Conservation (phyloP, 2,888 invertebrate species). For the Arrhopalites spinosus region DNA sequence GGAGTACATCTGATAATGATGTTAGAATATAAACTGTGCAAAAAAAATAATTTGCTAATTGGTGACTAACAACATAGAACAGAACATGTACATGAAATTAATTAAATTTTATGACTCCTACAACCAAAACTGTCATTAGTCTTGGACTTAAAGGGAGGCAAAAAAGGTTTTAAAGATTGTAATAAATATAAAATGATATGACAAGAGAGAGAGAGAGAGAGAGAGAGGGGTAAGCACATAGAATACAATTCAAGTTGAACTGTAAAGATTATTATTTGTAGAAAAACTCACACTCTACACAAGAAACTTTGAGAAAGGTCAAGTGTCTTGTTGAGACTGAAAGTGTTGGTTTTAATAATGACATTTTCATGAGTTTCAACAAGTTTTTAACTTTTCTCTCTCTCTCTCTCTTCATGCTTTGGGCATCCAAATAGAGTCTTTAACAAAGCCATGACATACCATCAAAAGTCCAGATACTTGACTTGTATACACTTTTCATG, state of each 20-base stretch:
- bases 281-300: not conserved
- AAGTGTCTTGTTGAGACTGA: slow-evolving; percentile 25
- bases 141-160: no score
- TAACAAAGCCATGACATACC: not conserved
- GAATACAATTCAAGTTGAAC: no score
- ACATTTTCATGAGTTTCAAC: slow-evolving; percentile 50
- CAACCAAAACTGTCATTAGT: no score
- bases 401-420: not conserved
- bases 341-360: slow-evolving; percentile 42
- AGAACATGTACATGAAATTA: not conserved
- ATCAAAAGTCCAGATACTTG: no score
- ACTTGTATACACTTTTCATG: not conserved
- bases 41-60: no score
- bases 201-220: no score
- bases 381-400: not conserved
- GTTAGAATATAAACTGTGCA: not conserved
- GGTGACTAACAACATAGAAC: not conserved
- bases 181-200: no score
- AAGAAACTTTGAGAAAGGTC: slow-evolving; percentile 44
- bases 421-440: not conserved
- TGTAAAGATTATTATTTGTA: not conserved
- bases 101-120: no score
- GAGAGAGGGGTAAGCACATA: no score
- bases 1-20: not conserved
- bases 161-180: no score